Conservation (phyloP, 2,888 invertebrate genomes). For the Coleophora flavipennella region DNA sequence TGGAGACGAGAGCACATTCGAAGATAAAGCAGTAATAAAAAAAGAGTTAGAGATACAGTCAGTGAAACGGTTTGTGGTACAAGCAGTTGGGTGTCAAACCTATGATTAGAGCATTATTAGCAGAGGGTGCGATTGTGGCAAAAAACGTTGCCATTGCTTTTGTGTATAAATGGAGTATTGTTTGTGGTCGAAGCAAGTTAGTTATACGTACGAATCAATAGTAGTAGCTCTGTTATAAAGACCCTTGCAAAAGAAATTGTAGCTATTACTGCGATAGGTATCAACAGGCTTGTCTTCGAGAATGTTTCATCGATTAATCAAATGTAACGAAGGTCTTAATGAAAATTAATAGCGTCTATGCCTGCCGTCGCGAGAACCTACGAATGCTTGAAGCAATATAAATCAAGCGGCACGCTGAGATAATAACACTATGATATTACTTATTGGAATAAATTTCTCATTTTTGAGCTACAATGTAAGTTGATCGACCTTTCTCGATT, state of each 20-base stretch:
- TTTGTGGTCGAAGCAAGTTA: slow-evolving; percentile 16
- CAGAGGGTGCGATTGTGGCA: slow-evolving; percentile 48
- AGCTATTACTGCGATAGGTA: slow-evolving; percentile 4
- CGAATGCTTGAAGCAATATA: not conserved
- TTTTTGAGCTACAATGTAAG: not conserved
- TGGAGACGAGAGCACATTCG: not conserved
- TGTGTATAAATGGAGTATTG: slow-evolving; percentile 29
- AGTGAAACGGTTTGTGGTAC: slow-evolving; percentile 6
- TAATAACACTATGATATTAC: not conserved
- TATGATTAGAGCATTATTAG: slow-evolving; percentile 64
- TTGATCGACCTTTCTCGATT: no score
- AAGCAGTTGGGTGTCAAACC: slow-evolving; percentile 52
- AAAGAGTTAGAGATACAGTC: slow-evolving; percentile 13
- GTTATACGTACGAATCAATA: slow-evolving; percentile 5
- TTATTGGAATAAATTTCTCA: no score
- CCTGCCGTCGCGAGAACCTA: slow-evolving; percentile 4
- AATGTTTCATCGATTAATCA: slow-evolving; percentile 34
- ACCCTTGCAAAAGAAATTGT: not conserved
- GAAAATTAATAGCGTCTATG: slow-evolving; percentile 33
- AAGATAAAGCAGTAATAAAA: slow-evolving; percentile 15
- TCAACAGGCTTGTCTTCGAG: slow-evolving; percentile 7
- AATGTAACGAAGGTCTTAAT: slow-evolving; percentile 33
- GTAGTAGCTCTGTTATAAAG: no score
- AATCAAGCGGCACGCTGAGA: not conserved
- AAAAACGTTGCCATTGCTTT: slow-evolving; percentile 36